Evolutionary conservation across 2,888 invertebrate species (phyloP).

Genomic region (Onthophagus sagittarius): DNA sequence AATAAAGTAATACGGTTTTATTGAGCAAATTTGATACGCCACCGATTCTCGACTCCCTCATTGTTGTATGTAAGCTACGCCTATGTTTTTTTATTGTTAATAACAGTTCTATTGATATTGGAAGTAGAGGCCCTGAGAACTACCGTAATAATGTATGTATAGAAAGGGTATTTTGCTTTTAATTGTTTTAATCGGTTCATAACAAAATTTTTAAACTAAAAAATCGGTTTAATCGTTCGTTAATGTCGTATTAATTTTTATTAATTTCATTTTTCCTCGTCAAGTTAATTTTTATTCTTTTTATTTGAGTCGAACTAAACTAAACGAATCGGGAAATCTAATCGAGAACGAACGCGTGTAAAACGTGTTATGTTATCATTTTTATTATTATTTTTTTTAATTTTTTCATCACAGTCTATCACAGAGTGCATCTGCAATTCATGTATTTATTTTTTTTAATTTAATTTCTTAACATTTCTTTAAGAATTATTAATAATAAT

Average conservation of each 20-base stretch:
- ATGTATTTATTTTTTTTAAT: conserved; percentile 19
- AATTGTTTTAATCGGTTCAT: conserved; percentile 23
- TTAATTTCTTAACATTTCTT: background rate
- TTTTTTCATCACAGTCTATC: conserved; percentile 47
- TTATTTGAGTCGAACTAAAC: background rate
- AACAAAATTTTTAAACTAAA: too few relatives aligned
- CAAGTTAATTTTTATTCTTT: background rate
- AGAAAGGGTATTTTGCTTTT: conserved; percentile 31
- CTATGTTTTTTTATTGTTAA: conserved; percentile 32
- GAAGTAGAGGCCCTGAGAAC: conserved; percentile 50
- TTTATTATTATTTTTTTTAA: background rate
- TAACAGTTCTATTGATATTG: conserved; percentile 45
- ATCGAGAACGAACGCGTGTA: background rate
- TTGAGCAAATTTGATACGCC: conserved; percentile 15
- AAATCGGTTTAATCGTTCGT: background rate
- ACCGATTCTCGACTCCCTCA: background rate
- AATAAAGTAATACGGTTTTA: background rate
- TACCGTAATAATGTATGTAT: conserved; percentile 39
- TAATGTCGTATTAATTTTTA: background rate
- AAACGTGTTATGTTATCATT: background rate
- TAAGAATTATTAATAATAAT: conserved; percentile 21
- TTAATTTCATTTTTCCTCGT: too few relatives aligned
- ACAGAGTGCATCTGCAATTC: conserved; percentile 49
- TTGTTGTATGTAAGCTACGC: conserved; percentile 28
- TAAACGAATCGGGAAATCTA: background rate